These are phyloP conservation scores for Empis livida DNA, from an alignment of 2,888 invertebrate species.

Conservation along the genomic window DNA sequence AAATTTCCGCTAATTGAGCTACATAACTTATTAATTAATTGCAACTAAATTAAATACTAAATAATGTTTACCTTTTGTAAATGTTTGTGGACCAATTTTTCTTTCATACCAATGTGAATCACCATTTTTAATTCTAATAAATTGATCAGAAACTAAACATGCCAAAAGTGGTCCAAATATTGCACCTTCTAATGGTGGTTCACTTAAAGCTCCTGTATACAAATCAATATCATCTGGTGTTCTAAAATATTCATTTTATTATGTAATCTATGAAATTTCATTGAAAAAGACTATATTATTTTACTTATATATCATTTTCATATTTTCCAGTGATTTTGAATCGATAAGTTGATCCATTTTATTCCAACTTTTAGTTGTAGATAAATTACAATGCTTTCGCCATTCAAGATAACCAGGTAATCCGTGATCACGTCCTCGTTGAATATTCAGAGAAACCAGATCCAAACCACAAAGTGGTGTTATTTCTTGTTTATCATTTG, in stretches of 20 bases:
- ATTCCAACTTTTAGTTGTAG: constrained; percentile 45
- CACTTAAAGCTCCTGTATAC: constrained; percentile 78
- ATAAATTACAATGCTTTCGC: constrained; percentile 62
- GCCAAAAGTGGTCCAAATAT: constrained; percentile 75
- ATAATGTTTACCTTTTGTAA: constrained; percentile 44
- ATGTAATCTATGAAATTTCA: neutral
- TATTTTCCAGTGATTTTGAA: constrained; percentile 45
- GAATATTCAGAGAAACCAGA: constrained; percentile 76
- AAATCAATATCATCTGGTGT: constrained; percentile 74
- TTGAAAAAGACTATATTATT: constrained; percentile 10
- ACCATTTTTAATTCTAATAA: constrained; percentile 61
- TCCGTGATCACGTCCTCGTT: constrained; percentile 80
- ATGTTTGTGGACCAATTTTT: constrained; percentile 46
- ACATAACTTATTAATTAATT: constrained; percentile 14
- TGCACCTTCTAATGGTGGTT: constrained; percentile 54
- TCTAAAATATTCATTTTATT: constrained; percentile 33
- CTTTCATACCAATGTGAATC: constrained; percentile 88
- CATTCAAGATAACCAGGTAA: constrained; percentile 65
- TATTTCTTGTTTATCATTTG: neutral
- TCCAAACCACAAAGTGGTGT: constrained; percentile 57
- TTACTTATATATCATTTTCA: constrained; percentile 51
- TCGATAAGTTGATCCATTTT: constrained; percentile 55
- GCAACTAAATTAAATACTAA: neutral
- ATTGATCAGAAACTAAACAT: constrained; percentile 77
- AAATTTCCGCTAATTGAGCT: constrained; percentile 70